Evolutionary conservation across 2,113 vertebrate species (phyloP), one percentile per base, ranked within the genome.

Genomic region (Acanthochromis polyacanthus): DNA sequence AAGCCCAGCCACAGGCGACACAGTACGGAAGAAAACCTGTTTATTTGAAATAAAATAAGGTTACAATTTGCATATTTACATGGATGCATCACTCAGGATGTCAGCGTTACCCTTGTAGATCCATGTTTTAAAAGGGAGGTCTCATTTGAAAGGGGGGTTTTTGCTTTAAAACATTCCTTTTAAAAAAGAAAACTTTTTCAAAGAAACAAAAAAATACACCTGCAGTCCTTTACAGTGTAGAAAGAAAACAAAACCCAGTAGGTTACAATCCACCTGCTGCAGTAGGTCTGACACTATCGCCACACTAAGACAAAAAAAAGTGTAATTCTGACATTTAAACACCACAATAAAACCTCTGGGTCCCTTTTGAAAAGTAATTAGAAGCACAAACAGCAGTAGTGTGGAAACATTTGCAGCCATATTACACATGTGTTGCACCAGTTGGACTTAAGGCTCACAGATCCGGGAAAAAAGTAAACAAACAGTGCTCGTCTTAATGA

Each of bases 21-120:
- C 36, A 22, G 17, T 53, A 11, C 25, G 55, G 55, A 71, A 61
- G 10, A 63, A 61, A 71, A 68, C 61, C 16, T 17, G 38, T 82
- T 88, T 85, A 80, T 88, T 89, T 61, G 16, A 76, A 72, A 83
- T 62, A 48, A 63, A 75, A 68, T 46, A 40, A 23, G 22, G 48
- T 60, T 0, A 40, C 17, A 51, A 16, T 76, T 53, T 70, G 17
- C 60, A 12, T 48, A 51, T 63, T 51, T n/a, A 80, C 71, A 76
- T 28, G 43, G 70, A 76, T 55, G 51, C 32, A 4, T 46, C 59
- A 23, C 52, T 64, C 53, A 67, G 43, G 63, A 58, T 30, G 45
- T 66, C 25, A 43, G 17, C 7, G 0, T n/a, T 67, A 22, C 14
- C 55, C 58, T 56, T 40, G 8, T 65, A 74, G 59, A 70, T 79